Conservation (phyloP, 2,888 invertebrate species). For the Trichogramma evanescens region DNA sequence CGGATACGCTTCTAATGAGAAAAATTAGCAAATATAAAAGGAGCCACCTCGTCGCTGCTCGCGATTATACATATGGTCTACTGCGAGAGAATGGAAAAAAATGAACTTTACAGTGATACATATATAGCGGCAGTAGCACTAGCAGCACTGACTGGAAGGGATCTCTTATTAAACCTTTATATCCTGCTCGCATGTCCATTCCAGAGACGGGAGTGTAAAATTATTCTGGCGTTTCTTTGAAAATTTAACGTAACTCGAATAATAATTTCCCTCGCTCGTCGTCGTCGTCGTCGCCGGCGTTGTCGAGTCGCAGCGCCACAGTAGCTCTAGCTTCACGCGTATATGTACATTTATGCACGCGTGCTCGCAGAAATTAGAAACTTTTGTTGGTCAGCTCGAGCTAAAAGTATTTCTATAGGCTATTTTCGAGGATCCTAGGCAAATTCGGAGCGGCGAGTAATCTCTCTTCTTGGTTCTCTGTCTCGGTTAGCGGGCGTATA, state of each 20-base stretch:
- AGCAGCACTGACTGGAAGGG: neutral
- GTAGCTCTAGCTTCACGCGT: too few species aligned
- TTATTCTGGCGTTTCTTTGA: constrained; percentile 16
- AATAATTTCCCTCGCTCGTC: neutral
- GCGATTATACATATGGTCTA: constrained; percentile 28
- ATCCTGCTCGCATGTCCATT: constrained; percentile 1
- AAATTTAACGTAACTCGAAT: constrained; percentile 12
- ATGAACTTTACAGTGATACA: constrained; percentile 32
- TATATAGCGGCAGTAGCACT: too few species aligned
- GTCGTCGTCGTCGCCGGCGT: too few species aligned
- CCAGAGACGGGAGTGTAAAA: constrained; percentile 1
- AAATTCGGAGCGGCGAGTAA: too few species aligned
- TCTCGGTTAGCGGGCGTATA: too few species aligned
- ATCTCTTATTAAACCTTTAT: constrained; percentile 17
- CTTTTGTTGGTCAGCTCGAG: too few species aligned
- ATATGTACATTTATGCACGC: too few species aligned
- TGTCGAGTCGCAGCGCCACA: too few species aligned
- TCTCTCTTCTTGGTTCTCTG: too few species aligned
- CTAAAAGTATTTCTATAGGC: too few species aligned
- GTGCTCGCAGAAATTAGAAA: too few species aligned
- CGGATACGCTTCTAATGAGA: constrained; percentile 32
- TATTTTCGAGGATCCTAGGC: too few species aligned
- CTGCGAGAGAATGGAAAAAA: constrained; percentile 17
- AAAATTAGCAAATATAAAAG: constrained; percentile 40
- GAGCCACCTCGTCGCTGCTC: constrained; percentile 26